Base-by-base conservation (phyloP, 92 coral and sea anemone genomes). In the Virgularia gustaviana region DNA sequence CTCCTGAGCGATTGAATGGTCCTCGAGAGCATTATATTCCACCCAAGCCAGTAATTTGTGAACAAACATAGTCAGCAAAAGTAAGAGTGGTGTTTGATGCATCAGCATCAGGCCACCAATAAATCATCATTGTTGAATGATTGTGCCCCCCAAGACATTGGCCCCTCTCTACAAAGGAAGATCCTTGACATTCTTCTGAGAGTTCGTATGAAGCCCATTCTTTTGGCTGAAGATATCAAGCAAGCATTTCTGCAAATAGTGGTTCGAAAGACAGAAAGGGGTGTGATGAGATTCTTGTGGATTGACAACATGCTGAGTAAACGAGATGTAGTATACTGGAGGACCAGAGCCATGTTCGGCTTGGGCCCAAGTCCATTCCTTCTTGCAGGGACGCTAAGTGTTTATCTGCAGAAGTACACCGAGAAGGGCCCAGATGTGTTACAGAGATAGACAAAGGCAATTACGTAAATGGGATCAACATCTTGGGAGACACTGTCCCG, bases 21-120 rank as follows among this genome's bases (percentile, higher is more conserved):
- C n/a, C n/a, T n/a, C n/a, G n/a, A n/a, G n/a, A n/a, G n/a, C n/a
- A n/a, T n/a, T n/a, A n/a, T 47, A 80, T 80, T 32, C 85, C 76
- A 0, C 85, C 73, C 49, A 80, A 80, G 29, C 19, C 73, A 4
- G 85, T 80, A n/a, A 20, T 74, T 2, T 10, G 85, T 11, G 52
- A 80, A 75, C 18, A 5, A 0, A 81, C 82, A 7, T 74, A 52
- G 36, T 41, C 39, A 2, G 63, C 84, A 2, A 79, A 79, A 20
- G 20, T 79, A 25, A 63, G 80, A 11, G 28, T 79, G 1, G 84
- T 60, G 8, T 60, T 19, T n/a, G 67, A 60, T 7, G 67, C 49
- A 19, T 60, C 67, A 7, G 67, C 67, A 60, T 3, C 8, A 36
- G 9, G 9, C 9, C 9, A 41, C 47, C 9, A 41, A 41, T 9